These are phyloP conservation scores for Hippocampus kuda DNA, from an alignment of 2,797 vertebrate species.

Conservation along the genomic window DNA sequence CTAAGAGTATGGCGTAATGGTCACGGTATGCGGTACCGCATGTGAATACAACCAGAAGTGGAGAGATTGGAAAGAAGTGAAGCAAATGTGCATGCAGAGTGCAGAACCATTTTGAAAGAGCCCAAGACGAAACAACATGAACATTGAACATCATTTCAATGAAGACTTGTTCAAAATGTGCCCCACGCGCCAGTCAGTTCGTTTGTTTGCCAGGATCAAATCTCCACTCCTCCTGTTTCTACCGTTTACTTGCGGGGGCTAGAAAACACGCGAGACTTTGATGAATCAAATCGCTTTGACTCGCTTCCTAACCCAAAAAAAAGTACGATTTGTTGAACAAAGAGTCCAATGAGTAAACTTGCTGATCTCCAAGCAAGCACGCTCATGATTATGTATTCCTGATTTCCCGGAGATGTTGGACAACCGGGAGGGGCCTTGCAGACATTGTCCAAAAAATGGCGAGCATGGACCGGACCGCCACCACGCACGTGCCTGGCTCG, in stretches of 20 bases:
- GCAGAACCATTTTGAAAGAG: no score
- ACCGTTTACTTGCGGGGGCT: no score
- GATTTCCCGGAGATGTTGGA: constrained; percentile 53
- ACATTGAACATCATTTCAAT: no score
- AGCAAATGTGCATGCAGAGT: no score
- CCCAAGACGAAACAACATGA: no score
- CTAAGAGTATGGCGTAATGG: no score
- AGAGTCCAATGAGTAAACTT: constrained; percentile 15
- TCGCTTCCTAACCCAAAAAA: background rate
- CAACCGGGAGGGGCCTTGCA: constrained; percentile 8
- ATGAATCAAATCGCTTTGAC: background rate
- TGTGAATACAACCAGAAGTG: no score
- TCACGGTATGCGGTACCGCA: no score
- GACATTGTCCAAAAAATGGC: constrained; percentile 30
- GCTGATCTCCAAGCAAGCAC: constrained; percentile 23
- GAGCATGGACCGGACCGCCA: constrained; percentile 22
- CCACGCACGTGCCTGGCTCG: constrained; percentile 25
- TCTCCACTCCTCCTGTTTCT: background rate
- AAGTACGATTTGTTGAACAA: constrained; percentile 11
- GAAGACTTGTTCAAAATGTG: no score
- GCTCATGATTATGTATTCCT: constrained; percentile 54
- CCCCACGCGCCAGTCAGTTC: no score
- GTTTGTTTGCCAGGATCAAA: background rate
- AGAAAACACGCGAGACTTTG: background rate
- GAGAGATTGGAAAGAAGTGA: no score